Conservation (phyloP, 35 echinoderm and acorn worm species). For the Acanthaster planci region DNA sequence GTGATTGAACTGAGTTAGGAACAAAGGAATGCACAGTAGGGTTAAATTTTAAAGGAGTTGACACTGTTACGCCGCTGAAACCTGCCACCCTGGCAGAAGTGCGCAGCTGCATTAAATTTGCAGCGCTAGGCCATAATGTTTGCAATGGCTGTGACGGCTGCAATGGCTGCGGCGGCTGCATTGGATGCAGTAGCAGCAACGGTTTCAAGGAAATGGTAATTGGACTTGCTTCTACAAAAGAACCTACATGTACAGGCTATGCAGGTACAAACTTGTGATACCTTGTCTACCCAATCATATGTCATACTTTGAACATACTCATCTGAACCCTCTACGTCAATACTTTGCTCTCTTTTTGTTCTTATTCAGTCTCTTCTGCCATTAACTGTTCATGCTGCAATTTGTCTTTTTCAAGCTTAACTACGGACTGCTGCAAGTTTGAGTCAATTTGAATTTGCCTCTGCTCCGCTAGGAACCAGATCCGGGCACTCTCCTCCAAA, state of each 20-base stretch:
- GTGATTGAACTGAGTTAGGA: no score
- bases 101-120: no score
- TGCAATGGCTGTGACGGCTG: no score
- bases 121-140: no score
- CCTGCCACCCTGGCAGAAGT: no score
- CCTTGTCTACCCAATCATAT: neutral
- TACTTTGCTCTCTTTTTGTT: neutral
- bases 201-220: no score
- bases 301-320: neutral
- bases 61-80: neutral
- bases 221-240: neutral
- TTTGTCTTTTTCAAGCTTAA: no score
- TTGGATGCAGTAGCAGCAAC: no score
- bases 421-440: neutral
- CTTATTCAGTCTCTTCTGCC: neutral
- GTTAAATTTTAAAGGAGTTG: no score
- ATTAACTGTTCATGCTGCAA: neutral
- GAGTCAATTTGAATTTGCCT: neutral
- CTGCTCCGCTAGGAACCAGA: neutral
- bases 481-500: neutral
- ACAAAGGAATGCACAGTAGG: no score
- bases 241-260: neutral
- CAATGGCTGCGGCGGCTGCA: no score
- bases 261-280: neutral
- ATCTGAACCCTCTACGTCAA: neutral